Evolutionary conservation across 2,113 vertebrate genomes (phyloP), one percentile per base, ranked within the genome.

Genomic region (Eonycteris spelaea): DNA sequence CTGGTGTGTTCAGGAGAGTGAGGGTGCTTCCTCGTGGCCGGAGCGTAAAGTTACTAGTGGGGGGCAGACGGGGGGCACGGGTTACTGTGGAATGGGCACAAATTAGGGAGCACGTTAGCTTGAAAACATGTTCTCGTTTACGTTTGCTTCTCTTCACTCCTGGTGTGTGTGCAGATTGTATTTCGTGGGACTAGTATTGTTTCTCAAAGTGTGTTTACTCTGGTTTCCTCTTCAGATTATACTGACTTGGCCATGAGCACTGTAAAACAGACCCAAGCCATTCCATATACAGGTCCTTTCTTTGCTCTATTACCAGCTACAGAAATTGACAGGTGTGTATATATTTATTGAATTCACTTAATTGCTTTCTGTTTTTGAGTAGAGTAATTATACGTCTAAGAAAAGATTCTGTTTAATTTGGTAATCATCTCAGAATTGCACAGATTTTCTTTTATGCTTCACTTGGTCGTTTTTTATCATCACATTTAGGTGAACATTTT

Each of bases 201-300:
- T 48, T 82, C 53, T 71, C 73, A 9, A 48, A 48, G 33, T n/a
- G 0, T 43, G 0, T 83, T 24, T 80, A 18, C 92, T 96, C 53
- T 30, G 0, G 3, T 67, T 88, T 79, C 85, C 95, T 83, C 96
- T 96, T 51, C 98, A 99, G 99, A 99, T 98, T 99, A 99, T 73
- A 99, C 99, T 0, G 99, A 99, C 90, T 87, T 99, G 97, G 99
- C 98, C 1, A 99, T 99, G 99, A 99, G 99, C 97, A 99, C 99
- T 0, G 99, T 99, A 77, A 99, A 99, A 0, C 99, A 99, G 98
- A 99, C 99, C 3, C 99, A 99, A 95, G 99, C 99, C 90, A 98
- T 99, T 95, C 99, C 99, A 0, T 99, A 99, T 65, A 99, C 99
- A 0, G 99, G 99, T 6, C 99, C 99, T 88, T 99, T 99, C 96